Evolutionary conservation across 2,113 vertebrate species (phyloP).

Genomic region (Bettongia penicillata): DNA sequence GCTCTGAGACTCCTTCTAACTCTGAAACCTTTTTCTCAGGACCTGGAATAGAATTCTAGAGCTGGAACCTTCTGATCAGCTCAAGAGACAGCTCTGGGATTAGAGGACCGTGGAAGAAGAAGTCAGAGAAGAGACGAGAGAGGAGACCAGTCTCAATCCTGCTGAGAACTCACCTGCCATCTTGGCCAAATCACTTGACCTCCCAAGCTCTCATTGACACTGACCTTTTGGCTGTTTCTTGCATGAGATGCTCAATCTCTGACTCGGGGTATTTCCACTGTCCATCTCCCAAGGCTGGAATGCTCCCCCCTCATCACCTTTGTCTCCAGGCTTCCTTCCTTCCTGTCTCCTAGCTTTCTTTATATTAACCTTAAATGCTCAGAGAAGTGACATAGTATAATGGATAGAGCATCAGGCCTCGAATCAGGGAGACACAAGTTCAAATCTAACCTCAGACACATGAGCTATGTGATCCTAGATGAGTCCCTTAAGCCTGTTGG

Average conservation of each 20-base stretch:
- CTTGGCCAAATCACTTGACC: not conserved
- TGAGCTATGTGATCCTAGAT: too few relatives aligned
- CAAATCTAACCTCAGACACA: too few relatives aligned
- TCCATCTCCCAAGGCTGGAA: not conserved
- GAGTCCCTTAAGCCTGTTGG: too few relatives aligned
- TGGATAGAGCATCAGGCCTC: too few relatives aligned
- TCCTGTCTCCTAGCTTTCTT: not conserved
- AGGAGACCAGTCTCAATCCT: not conserved
- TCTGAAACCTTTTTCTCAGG: not conserved
- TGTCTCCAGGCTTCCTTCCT: not conserved
- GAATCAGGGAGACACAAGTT: too few relatives aligned
- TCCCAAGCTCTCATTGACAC: not conserved
- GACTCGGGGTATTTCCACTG: not conserved
- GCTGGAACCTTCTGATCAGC: not conserved
- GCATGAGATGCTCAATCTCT: not conserved
- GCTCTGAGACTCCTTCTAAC: not conserved
- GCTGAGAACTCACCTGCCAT: not conserved
- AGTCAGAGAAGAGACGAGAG: not conserved
- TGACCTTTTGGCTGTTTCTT: not conserved
- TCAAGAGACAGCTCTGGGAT: not conserved
- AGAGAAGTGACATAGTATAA: too few relatives aligned
- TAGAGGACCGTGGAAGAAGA: not conserved
- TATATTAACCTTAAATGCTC: not conserved
- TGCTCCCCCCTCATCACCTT: too few relatives aligned
- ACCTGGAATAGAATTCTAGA: not conserved